Evolutionary conservation across 2,797 vertebrate species (phyloP).

Genomic region (Halcyon leucocephala): DNA sequence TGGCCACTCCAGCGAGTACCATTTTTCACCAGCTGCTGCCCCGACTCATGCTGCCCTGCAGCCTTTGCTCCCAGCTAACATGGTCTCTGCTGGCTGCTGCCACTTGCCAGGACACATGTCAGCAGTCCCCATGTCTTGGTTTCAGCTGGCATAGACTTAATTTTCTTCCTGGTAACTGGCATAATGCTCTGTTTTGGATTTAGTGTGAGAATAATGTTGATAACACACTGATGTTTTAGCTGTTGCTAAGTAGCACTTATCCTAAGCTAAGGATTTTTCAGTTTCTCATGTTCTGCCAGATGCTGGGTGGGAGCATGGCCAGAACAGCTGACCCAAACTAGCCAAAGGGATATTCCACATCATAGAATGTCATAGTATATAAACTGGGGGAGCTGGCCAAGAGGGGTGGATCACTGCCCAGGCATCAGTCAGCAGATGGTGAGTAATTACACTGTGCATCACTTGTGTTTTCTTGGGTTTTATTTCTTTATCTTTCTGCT

Average conservation of each 20-base stretch:
- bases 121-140: neutral
- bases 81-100: neutral
- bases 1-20: neutral
- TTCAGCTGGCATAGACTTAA: neutral
- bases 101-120: neutral
- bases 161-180: neutral
- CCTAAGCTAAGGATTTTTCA: neutral
- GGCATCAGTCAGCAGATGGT: neutral
- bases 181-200: neutral
- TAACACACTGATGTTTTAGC: neutral
- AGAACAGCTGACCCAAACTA: neutral
- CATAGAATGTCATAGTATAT: neutral
- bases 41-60: rapidly evolving
- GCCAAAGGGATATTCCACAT: neutral
- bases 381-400: neutral
- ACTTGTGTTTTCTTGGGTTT: neutral
- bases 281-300: neutral
- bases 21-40: neutral
- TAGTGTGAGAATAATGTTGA: neutral
- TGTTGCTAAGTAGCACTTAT: neutral
- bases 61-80: neutral
- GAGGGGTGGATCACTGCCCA: neutral
- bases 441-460: neutral
- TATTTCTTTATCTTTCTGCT: neutral
- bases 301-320: neutral